Percentiles rank a stretch among this genome's conserved stretches.
Evolutionary conservation across 1,140 invertebrate genomes (phyloP).

Genomic region (Parasteatoda tepidariorum): DNA sequence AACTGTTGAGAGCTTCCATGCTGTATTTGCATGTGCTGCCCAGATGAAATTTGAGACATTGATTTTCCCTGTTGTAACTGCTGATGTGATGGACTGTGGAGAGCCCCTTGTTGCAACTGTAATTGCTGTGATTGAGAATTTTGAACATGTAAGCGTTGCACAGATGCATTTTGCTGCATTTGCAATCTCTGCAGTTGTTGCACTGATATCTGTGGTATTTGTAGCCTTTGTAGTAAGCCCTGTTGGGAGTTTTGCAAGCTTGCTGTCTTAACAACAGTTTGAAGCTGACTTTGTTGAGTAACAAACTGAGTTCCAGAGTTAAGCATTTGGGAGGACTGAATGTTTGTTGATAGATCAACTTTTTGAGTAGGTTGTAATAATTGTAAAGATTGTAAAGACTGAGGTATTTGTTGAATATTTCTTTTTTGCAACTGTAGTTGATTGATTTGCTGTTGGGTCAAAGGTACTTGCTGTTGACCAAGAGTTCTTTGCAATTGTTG

Average conservation of each 20-base stretch:
- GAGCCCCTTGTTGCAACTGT: background rate
- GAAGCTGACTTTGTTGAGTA: constrained; percentile 50
- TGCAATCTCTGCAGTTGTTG: constrained; percentile 66
- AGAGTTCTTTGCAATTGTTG: constrained; percentile 14
- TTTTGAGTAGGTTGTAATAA: constrained; percentile 15
- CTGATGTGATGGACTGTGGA: constrained; percentile 55
- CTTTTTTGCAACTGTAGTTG: constrained; percentile 47
- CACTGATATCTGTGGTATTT: constrained; percentile 46
- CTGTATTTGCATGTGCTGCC: constrained; percentile 9
- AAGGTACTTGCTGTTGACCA: constrained; percentile 63
- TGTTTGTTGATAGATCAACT: constrained; percentile 18
- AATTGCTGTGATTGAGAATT: constrained; percentile 66
- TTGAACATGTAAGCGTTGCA: constrained; percentile 1
- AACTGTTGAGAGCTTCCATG: constrained; percentile 9
- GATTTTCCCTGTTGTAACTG: constrained; percentile 70
- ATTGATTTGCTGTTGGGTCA: constrained; percentile 56
- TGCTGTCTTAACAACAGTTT: constrained; percentile 7
- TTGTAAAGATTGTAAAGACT: constrained; percentile 21
- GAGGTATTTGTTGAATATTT: background rate
- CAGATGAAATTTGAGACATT: background rate
- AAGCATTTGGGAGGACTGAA: constrained; percentile 52
- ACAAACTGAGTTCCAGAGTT: constrained; percentile 62
- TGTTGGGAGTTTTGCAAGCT: constrained; percentile 22
- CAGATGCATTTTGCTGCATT: constrained; percentile 68
- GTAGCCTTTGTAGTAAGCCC: constrained; percentile 12